Conservation (phyloP, 2,797 vertebrate species). For the Pogonophryne albipinna region DNA sequence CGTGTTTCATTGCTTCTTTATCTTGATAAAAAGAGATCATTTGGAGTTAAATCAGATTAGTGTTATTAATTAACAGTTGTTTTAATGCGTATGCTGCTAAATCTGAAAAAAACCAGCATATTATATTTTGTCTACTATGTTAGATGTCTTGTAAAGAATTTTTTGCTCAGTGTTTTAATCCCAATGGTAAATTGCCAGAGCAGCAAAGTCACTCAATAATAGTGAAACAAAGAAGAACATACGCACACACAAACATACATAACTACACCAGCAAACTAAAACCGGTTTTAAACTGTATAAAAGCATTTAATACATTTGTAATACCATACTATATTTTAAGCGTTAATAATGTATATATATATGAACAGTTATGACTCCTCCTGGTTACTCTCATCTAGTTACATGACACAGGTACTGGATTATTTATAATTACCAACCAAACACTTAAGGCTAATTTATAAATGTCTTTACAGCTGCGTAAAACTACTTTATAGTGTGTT, state of each 20-base stretch:
- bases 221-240: neutral
- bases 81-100: neutral
- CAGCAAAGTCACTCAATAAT: neutral
- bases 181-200: neutral
- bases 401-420: neutral
- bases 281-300: neutral
- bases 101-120: neutral
- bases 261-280: neutral
- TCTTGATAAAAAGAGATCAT: neutral
- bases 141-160: neutral
- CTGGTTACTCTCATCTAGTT: neutral
- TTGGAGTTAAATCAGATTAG: neutral
- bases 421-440: neutral
- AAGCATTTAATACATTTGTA: no score
- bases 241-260: neutral
- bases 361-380: neutral
- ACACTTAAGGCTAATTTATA: neutral
- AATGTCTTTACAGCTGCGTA: neutral
- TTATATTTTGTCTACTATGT: neutral
- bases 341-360: neutral
- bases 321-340: no score
- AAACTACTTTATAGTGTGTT: neutral
- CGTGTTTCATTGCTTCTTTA: neutral
- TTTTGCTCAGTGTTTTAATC: conserved; percentile 1
- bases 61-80: neutral